Conservation (phyloP, 2,797 vertebrate genomes). For the Chelmon rostratus region DNA sequence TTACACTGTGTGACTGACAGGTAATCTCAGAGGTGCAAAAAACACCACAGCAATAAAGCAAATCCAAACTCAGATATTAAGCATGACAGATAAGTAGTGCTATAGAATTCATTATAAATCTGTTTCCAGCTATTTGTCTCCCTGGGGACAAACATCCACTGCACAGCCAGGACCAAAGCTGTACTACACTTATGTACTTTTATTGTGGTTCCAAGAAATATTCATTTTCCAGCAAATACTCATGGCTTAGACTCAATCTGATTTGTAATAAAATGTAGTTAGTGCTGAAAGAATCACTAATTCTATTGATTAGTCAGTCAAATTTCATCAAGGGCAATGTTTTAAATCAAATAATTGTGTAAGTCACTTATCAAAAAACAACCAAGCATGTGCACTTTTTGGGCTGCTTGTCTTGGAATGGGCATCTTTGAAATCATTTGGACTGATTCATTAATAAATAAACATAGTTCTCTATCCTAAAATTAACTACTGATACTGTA, state of each 20-base stretch:
- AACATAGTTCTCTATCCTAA: no score
- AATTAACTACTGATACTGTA: no score
- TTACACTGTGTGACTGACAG: conserved; percentile 6
- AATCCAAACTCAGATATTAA: background rate
- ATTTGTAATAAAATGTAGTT: no score
- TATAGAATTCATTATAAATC: background rate
- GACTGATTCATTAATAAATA: no score
- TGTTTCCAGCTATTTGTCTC: background rate
- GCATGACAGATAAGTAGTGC: background rate
- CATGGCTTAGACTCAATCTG: no score
- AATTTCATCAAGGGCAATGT: no score
- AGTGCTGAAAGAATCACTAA: background rate
- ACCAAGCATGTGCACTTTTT: background rate
- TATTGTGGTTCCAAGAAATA: background rate
- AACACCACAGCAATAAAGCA: background rate
- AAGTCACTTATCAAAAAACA: background rate
- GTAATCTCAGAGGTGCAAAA: background rate
- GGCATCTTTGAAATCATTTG: no score
- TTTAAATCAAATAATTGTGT: background rate
- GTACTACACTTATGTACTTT: background rate
- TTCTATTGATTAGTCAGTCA: no score
- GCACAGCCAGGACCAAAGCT: background rate
- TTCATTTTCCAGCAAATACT: no score
- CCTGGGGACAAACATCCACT: background rate
- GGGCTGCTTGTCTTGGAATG: no score